phyloP scores from a whole-genome alignment of 2,113 vertebrate genomes.

The Xyrauchen texanus region DNA sequence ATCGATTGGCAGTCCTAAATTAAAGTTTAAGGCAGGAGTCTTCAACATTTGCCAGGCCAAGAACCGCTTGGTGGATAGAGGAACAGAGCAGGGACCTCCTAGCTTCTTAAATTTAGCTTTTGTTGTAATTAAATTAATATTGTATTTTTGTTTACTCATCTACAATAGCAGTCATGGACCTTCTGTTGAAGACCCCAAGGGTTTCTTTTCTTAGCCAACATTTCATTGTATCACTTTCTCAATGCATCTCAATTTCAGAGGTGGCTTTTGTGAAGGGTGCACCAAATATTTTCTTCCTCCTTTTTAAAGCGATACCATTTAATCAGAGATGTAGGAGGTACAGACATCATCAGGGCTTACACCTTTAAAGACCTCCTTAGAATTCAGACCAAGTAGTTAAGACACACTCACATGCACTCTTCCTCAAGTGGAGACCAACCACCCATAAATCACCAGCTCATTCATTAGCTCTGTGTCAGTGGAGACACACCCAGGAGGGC shows the following conservation, averaged over 20 bases:
- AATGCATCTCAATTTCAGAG: background rate
- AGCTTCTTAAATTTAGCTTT: too few species aligned
- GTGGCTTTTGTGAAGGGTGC: background rate
- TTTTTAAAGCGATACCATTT: background rate
- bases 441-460: conserved; percentile 75
- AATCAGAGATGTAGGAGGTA: background rate
- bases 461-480: conserved; percentile 71
- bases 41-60: too few species aligned
- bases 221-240: background rate
- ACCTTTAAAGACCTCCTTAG: conserved; percentile 45
- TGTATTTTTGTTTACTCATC: background rate
- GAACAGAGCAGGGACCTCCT: too few species aligned
- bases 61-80: too few species aligned
- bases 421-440: conserved; percentile 28
- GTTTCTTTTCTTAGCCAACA: background rate
- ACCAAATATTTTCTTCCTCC: background rate
- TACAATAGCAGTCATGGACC: too few species aligned
- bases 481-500: conserved; percentile 62
- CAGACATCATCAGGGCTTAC: conserved; percentile 35
- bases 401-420: conserved; percentile 13
- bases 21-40: too few species aligned
- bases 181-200: too few species aligned
- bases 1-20: too few species aligned
- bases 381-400: conserved; percentile 33
- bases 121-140: too few species aligned